Conservation (phyloP, 2,113 vertebrate genomes). For the Trochalopteron elliotii region DNA sequence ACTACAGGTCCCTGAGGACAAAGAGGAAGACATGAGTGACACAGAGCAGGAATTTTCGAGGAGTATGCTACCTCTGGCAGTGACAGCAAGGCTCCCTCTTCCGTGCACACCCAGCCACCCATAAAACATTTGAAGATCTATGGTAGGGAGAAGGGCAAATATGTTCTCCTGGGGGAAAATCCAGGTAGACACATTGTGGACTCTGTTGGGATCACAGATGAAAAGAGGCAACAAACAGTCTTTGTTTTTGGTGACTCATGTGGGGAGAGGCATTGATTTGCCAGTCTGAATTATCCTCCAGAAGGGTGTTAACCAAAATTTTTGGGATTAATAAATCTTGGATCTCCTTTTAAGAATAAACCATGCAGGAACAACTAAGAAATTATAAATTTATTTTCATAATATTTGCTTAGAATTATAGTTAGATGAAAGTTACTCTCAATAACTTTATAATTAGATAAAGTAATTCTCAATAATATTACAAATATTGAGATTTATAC, state of each 20-base stretch:
- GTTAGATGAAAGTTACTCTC: background rate
- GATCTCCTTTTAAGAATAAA: background rate
- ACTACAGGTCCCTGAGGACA: background rate
- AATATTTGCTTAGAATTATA: background rate
- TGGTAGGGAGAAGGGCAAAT: rapidly evolving
- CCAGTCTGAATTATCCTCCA: background rate
- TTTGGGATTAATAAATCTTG: background rate
- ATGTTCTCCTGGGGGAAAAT: background rate
- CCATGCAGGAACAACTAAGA: background rate
- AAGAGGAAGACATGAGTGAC: background rate
- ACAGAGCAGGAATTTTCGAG: background rate
- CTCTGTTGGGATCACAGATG: rapidly evolving
- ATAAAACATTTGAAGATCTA: background rate
- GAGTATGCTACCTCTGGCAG: background rate
- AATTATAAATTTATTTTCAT: background rate
- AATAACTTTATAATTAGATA: too few relatives aligned
- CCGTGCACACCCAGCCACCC: too few relatives aligned
- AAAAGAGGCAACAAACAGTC: background rate
- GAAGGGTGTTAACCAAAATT: background rate
- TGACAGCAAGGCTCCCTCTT: background rate
- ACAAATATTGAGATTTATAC: background rate
- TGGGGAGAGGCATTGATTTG: background rate
- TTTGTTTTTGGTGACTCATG: background rate
- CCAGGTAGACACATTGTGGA: background rate
- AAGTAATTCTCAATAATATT: background rate